phyloP scores from a whole-genome alignment of 1,140 invertebrate species.

The fruit fly (Drosophila melanogaster) region Release_6_plus_ISO1_MT NC_004354.4:15231501-15232000 shows the following conservation, averaged over 20 bases:
- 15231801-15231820: neutral
- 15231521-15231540: too few species aligned
- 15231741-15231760: constrained; percentile 24
- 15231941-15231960: constrained; percentile 25
- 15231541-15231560: too few species aligned
- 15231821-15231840: neutral
- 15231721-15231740: constrained; percentile 8
- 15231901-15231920: constrained; percentile 6
- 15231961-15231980: constrained; percentile 5
- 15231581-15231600: too few species aligned
- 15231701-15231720: too few species aligned
- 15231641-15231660: neutral
- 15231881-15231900: constrained; percentile 2
- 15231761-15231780: neutral
- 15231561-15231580: too few species aligned
- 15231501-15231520: too few species aligned
- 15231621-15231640: neutral
- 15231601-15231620: too few species aligned
- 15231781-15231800: constrained; percentile 3
- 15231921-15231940: constrained; percentile 22
- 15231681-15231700: too few species aligned
- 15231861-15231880: neutral
- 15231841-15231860: neutral
- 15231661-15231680: neutral
- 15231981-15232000: constrained; percentile 74